Base-by-base conservation (phyloP, 92 coral and sea anemone species). In the Pocillopora grandis region DNA sequence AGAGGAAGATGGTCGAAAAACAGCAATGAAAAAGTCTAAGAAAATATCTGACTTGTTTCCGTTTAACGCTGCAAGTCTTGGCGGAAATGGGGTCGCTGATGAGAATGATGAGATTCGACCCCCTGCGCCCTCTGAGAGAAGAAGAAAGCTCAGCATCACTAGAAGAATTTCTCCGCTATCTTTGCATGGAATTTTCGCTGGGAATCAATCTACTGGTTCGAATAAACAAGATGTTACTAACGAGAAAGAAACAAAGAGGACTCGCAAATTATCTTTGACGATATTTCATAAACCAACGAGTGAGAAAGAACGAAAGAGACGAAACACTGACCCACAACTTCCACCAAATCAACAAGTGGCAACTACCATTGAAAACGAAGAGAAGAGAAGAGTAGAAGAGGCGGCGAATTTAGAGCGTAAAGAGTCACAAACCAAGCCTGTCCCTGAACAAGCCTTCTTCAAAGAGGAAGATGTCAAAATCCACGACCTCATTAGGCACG, bases 401-500 rank as follows among this genome's bases (percentile, higher is more conserved):
- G 67, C 49, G 0, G 21, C 23, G 8, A n/a, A 69, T 58, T 68
- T 27, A 31, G 42, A 10, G 12, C 55, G 85, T 21, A 78, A 66
- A 72, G 88, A 74, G 11, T 78, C 87, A 6, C 85, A 81, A 58
- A 72, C 78, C 3, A 81, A 81, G 18, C 85, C 78, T 36, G 82
- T 88, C 36, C 92, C 92, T 1, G 91, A 81, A 62, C 76, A 85
- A 42, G 98, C 90, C 0, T 80, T 72, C 65, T 91, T 93, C 73
- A 93, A 93, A 87, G 98, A 93, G 37, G 98, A 93, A 62, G 98
- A 93, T 69, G 86, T 93, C 33, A 93, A 87, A 79, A 58, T 93
- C 21, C 87, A 90, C 37, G 91, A 91, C 76, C 83, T 93, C 31
- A 91, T 93, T 77, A 89, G 90, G 71, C 88, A 89, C 12, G 85